phyloP scores from a whole-genome alignment of 2,888 invertebrate species.

The Mimumesa dahlbomi region DNA sequence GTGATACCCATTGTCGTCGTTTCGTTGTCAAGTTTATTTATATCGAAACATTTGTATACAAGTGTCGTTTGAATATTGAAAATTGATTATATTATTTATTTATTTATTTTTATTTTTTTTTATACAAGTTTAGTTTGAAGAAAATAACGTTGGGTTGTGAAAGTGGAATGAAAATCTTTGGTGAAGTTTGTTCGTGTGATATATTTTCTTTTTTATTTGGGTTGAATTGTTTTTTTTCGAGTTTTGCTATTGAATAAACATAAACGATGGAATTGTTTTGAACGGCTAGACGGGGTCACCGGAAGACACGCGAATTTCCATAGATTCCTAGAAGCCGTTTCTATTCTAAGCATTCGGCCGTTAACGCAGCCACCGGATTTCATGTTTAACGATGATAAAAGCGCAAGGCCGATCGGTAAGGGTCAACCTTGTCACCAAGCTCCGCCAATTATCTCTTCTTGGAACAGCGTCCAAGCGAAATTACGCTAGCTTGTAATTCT shows the following conservation, averaged over 20 bases:
- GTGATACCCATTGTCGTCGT: not conserved
- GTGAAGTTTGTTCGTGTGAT: no score
- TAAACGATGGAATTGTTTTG: not conserved
- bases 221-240: not conserved
- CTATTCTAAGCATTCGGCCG: conserved; percentile 10
- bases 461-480: no score
- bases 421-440: conserved; percentile 49
- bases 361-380: conserved; percentile 44
- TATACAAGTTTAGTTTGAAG: not conserved
- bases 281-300: not conserved
- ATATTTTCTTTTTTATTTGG: no score
- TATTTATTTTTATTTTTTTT: not conserved
- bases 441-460: conserved; percentile 43
- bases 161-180: no score
- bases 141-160: no score
- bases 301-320: conserved; percentile 8
- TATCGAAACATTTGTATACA: not conserved
- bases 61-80: no score
- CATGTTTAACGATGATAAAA: conserved; percentile 51
- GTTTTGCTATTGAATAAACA: not conserved
- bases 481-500: no score
- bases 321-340: conserved; percentile 12
- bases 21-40: not conserved
- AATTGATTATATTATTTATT: not conserved
- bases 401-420: conserved; percentile 45